Evolutionary conservation across 2,888 invertebrate species (phyloP).

Genomic region (Geotrupes spiniger): DNA sequence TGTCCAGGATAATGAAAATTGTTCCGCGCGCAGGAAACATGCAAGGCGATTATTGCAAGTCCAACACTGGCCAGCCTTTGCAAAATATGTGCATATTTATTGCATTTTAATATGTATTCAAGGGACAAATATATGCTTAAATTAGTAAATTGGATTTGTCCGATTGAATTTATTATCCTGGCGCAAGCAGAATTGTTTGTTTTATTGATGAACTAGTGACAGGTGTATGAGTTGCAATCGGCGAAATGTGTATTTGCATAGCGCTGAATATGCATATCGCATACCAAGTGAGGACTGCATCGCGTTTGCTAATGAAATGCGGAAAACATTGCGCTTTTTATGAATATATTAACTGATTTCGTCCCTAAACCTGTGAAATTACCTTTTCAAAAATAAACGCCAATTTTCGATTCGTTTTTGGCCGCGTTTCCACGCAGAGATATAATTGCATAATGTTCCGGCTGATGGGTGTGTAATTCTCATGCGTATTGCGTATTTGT

Average conservation of each 20-base stretch:
- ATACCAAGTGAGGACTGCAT: neutral
- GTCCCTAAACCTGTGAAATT: slow-evolving; percentile 4
- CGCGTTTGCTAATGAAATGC: slow-evolving; percentile 7
- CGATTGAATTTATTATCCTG: slow-evolving; percentile 5
- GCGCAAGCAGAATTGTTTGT: slow-evolving; percentile 6
- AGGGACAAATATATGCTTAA: slow-evolving; percentile 6
- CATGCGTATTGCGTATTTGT: no score
- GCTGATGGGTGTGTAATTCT: no score
- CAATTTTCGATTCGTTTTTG: slow-evolving; percentile 2
- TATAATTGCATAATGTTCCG: no score
- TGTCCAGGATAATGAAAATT: no score
- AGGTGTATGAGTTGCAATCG: slow-evolving; percentile 7
- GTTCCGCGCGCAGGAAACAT: no score
- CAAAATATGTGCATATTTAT: slow-evolving; percentile 5
- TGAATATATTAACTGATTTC: slow-evolving; percentile 5
- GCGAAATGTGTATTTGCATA: slow-evolving; percentile 7
- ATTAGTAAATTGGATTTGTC: slow-evolving; percentile 7
- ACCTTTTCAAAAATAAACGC: slow-evolving; percentile 1
- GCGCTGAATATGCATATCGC: slow-evolving; percentile 6
- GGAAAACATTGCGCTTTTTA: slow-evolving; percentile 8
- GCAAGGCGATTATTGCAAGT: no score
- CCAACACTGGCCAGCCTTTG: no score
- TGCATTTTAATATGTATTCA: neutral
- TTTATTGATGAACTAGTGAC: slow-evolving; percentile 7
- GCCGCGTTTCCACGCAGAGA: neutral